phyloP scores from a whole-genome alignment of 2,888 invertebrate species.

The Erannis defoliaria region DNA sequence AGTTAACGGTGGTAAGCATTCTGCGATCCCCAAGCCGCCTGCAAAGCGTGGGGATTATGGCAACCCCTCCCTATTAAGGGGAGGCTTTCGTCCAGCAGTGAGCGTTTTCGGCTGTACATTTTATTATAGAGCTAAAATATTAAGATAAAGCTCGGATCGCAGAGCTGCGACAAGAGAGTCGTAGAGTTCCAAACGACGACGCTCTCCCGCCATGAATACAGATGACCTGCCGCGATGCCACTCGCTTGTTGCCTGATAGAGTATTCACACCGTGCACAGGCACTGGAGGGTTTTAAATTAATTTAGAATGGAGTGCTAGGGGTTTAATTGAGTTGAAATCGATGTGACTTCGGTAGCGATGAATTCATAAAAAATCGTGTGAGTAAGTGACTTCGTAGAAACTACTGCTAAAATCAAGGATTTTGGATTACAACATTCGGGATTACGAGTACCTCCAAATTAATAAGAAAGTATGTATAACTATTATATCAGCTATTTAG shows the following conservation, averaged over 20 bases:
- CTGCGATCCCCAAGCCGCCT: no score
- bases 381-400: background rate
- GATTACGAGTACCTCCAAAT: no score
- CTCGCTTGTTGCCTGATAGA: slow-evolving; percentile 13
- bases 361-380: background rate
- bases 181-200: slow-evolving; percentile 28
- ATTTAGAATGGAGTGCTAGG: slow-evolving; percentile 9
- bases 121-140: background rate
- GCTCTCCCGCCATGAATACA: slow-evolving; percentile 40
- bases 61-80: no score
- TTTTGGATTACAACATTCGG: no score
- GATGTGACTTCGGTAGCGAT: background rate
- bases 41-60: no score
- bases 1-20: no score
- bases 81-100: no score
- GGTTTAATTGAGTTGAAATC: slow-evolving; percentile 12
- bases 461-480: no score
- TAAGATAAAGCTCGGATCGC: no score
- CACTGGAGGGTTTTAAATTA: slow-evolving; percentile 7
- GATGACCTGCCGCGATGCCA: slow-evolving; percentile 27
- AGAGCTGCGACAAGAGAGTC: slow-evolving; percentile 7
- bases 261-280: background rate
- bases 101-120: no score
- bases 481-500: no score
- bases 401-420: no score